Percentiles rank a stretch among this genome's conserved stretches.
phyloP scores from a whole-genome alignment of 2,113 vertebrate genomes.

The Phylloscopus trochilus region DNA sequence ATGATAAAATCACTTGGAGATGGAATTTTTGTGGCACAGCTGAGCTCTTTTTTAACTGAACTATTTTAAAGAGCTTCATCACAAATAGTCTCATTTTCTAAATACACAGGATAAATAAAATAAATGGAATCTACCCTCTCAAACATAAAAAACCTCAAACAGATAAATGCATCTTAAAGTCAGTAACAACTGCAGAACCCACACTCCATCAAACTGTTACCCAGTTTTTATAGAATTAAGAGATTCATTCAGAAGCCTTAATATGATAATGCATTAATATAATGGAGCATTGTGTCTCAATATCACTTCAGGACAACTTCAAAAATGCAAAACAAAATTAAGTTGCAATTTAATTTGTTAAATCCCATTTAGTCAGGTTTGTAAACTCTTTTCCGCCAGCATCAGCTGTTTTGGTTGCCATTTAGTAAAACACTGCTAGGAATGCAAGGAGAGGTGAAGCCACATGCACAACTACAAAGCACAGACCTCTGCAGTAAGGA shows the following conservation, averaged over 20 bases:
- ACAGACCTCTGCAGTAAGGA: neutral
- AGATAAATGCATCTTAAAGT: neutral
- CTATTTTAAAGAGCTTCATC: neutral
- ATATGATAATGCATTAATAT: constrained; percentile 38
- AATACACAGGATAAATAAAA: neutral
- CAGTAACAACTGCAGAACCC: neutral
- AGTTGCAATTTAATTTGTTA: constrained; percentile 49
- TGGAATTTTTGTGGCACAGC: neutral
- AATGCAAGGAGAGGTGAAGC: neutral
- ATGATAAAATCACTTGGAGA: neutral
- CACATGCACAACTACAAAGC: neutral
- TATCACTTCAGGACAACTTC: constrained; percentile 9
- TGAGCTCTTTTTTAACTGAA: neutral
- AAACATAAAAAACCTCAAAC: neutral
- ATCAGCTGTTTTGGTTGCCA: constrained; percentile 51
- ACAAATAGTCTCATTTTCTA: neutral
- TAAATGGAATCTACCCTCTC: neutral
- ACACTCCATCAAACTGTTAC: neutral
- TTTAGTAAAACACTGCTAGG: neutral
- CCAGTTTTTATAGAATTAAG: constrained; percentile 35
- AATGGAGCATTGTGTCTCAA: neutral
- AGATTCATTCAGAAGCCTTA: neutral
- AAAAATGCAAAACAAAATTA: constrained; percentile 51
- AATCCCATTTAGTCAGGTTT: constrained; percentile 50
- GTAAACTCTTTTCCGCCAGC: constrained; percentile 32